Base-by-base conservation (phyloP, 2,113 vertebrate genomes). In the Leptocoma aspasia region DNA sequence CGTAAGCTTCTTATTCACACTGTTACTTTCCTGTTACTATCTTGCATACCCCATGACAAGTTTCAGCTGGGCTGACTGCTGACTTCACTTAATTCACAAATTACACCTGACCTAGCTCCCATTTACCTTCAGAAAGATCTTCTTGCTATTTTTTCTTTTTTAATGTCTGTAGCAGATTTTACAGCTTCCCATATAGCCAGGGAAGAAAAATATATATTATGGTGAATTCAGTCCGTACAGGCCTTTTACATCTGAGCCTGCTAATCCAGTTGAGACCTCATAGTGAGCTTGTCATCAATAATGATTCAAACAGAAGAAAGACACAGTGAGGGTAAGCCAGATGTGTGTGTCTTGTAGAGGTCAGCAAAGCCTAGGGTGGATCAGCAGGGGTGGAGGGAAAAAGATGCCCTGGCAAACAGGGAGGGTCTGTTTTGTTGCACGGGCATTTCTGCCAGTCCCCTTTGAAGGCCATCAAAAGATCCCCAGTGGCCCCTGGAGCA, bases 381-480 rank as follows among this genome's bases (percentile, higher is more conserved):
- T 77, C 50, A 94, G 53, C 41, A 69, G 24, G 35, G n/a, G 4
- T 41, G 20, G 22, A 80, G 37, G 66, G 27, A 37, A 66, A 63
- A 70, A 63, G 24, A 47, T 60, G 19, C 6, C 6, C 44, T 83
- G 44, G 47, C 27, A 88, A 68, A 92, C 23, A 91, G 81, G 73
- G 65, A 89, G 2, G 13, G 24, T 89, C 77, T 93, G 56, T 73
- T 69, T 91, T 56, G 31, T 59, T 60, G 44, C 41, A 84, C 2
- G 19, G 54, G 33, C 9, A 19, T 45, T 86, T 92, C 37, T 91
- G 26, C 37, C 69, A 79, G 68, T 26, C 18, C 20, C 11, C 30
- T 91, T 70, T 86, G 92, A 91, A 81, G 52, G 50, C 63, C 63
- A 44, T 57, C 68, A 56, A 77, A 91, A 77, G 59, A 19, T 61